phyloP scores from a whole-genome alignment of 2,113 vertebrate species.

The Diphyllodes magnificus region DNA sequence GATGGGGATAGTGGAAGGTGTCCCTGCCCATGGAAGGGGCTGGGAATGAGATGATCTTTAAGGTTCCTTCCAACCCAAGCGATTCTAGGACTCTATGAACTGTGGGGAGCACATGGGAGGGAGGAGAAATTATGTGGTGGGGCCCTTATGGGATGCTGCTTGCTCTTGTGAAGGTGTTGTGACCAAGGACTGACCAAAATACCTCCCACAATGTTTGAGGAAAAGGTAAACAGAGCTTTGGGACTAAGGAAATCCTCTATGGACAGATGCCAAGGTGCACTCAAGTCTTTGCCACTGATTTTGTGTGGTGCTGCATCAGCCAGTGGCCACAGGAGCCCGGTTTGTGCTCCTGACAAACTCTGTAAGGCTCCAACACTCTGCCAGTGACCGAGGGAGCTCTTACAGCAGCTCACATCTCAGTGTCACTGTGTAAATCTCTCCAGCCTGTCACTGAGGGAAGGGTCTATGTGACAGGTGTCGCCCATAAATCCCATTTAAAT shows the following conservation, averaged over 20 bases:
- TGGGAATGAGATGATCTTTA: not conserved
- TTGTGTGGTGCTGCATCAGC: not conserved
- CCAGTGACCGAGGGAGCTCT: not conserved
- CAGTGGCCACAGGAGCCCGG: not conserved
- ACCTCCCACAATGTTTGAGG: not conserved
- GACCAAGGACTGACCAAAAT: not conserved
- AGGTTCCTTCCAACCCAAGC: not conserved
- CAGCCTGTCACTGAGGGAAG: constrained; percentile 27
- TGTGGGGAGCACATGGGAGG: not conserved
- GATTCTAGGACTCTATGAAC: not conserved
- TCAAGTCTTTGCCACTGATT: not conserved
- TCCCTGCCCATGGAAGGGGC: not conserved
- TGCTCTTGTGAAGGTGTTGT: not conserved
- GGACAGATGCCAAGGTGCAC: not conserved
- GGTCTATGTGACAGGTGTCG: constrained; percentile 53
- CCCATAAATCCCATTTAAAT: constrained; percentile 56
- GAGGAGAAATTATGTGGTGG: fast-evolving
- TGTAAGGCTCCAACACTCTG: not conserved
- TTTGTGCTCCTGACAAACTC: not conserved
- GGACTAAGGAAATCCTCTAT: not conserved
- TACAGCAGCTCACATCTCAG: not conserved
- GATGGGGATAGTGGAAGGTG: fast-evolving
- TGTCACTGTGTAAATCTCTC: constrained; percentile 51
- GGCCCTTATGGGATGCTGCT: not conserved
- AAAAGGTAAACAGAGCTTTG: not conserved